These are phyloP conservation scores for Bombus sylvicola DNA, from an alignment of 1,140 invertebrate species.

Conservation along the genomic window DNA sequence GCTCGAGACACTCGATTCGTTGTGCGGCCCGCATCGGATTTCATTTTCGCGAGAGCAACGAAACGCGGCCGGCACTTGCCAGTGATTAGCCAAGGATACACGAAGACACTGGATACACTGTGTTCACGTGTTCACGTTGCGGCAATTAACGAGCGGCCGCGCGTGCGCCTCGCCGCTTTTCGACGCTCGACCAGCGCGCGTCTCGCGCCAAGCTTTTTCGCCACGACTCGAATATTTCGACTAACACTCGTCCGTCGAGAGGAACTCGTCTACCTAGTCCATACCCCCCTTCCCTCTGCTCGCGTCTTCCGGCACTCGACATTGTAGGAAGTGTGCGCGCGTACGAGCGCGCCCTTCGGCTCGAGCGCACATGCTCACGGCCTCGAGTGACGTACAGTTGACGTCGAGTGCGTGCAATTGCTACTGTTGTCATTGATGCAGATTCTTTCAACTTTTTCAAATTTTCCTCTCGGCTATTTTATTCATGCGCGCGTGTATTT, in stretches of 20 bases:
- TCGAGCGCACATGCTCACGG: not conserved
- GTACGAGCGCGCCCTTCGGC: conserved; percentile 9
- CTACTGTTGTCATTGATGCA: not conserved
- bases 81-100: conserved; percentile 23
- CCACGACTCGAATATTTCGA: conserved; percentile 37
- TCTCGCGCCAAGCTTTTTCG: conserved; percentile 33
- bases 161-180: conserved; percentile 7
- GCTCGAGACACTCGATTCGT: not conserved
- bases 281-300: not conserved
- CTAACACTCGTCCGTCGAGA: conserved; percentile 27
- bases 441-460: no score
- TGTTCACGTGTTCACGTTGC: not conserved
- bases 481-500: no score
- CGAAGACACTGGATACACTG: conserved; percentile 35
- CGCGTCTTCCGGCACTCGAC: conserved; percentile 47
- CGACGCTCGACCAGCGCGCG: not conserved
- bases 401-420: conserved; percentile 10
- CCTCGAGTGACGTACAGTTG: not conserved
- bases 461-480: not conserved
- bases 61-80: not conserved
- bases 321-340: conserved; percentile 31
- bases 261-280: conserved; percentile 24
- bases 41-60: not conserved
- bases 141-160: conserved; percentile 33
- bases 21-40: not conserved